Conservation (phyloP, 2,797 vertebrate genomes). For the Delichon dasypus region DNA sequence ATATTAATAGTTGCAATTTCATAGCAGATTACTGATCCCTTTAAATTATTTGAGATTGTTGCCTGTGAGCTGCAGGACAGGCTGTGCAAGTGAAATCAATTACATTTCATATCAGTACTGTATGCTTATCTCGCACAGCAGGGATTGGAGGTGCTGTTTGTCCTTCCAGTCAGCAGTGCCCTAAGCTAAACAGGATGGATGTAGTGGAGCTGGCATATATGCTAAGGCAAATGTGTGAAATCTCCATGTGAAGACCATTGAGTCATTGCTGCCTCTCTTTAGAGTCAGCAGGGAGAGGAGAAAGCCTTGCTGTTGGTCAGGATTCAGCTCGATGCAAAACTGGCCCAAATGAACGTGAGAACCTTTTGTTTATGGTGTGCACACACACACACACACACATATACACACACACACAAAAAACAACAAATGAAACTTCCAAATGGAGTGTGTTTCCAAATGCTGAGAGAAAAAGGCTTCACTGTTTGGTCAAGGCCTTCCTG, state of each 20-base stretch:
- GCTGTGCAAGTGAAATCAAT: conserved; percentile 8
- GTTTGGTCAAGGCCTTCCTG: neutral
- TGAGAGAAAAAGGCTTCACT: neutral
- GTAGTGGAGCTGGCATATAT: neutral
- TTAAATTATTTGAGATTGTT: neutral
- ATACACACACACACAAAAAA: neutral
- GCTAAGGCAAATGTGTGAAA: neutral
- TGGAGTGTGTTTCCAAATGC: neutral
- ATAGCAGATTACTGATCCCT: neutral
- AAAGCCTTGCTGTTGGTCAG: neutral
- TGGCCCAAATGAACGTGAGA: neutral
- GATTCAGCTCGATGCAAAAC: neutral
- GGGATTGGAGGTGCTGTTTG: neutral
- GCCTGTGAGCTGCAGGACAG: neutral
- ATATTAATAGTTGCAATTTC: neutral
- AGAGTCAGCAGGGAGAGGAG: neutral
- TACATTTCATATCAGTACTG: neutral
- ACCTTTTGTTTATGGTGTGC: neutral
- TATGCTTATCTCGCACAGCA: neutral
- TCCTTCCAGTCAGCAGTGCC: neutral
- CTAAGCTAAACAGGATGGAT: neutral
- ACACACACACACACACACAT: neutral
- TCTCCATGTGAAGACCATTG: neutral
- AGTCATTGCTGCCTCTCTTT: neutral
- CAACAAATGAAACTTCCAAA: neutral